Percentiles rank a stretch among this genome's conserved stretches.
Evolutionary conservation across 2,888 invertebrate genomes (phyloP).

Genomic region (Rhyacophila evoluta): DNA sequence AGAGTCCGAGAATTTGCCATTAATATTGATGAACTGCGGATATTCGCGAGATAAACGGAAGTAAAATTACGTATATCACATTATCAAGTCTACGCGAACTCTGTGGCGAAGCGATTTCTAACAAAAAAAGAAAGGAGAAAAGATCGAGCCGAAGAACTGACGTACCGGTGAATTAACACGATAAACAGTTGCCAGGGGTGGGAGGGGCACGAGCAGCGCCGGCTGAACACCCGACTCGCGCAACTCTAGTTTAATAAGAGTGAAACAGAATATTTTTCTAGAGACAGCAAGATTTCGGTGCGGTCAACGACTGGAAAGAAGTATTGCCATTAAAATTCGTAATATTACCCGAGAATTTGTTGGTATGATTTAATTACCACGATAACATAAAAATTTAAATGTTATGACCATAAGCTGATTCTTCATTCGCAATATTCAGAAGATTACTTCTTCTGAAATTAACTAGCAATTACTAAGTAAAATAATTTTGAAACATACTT

Average conservation of each 20-base stretch:
- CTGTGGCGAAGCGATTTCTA: conserved; percentile 45
- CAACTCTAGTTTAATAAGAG: conserved; percentile 38
- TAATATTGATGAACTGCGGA: conserved; percentile 39
- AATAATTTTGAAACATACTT: too few species aligned
- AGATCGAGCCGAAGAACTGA: conserved; percentile 44
- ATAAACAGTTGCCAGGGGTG: conserved; percentile 51
- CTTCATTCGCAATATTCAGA: too few species aligned
- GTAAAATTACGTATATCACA: conserved; percentile 28
- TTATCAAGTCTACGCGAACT: conserved; percentile 26
- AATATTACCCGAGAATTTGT: not conserved
- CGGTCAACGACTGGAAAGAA: conserved; percentile 46
- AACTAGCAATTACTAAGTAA: too few species aligned
- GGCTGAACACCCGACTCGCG: conserved; percentile 42
- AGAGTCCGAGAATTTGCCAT: conserved; percentile 30
- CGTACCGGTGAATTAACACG: conserved; percentile 51
- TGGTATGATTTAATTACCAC: not conserved
- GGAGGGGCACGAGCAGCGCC: conserved; percentile 49
- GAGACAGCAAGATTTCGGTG: conserved; percentile 31
- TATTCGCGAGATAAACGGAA: conserved; percentile 33
- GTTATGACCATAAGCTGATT: not conserved
- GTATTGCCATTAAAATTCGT: not conserved
- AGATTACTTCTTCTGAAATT: too few species aligned
- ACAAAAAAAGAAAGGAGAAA: conserved; percentile 46
- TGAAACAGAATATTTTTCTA: conserved; percentile 26
- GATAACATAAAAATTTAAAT: not conserved